Percentiles rank a stretch among this genome's conserved stretches.
These are phyloP conservation scores for Odontamblyopus lacepedii DNA, from an alignment of 2,797 vertebrate genomes.

Conservation along the genomic window DNA sequence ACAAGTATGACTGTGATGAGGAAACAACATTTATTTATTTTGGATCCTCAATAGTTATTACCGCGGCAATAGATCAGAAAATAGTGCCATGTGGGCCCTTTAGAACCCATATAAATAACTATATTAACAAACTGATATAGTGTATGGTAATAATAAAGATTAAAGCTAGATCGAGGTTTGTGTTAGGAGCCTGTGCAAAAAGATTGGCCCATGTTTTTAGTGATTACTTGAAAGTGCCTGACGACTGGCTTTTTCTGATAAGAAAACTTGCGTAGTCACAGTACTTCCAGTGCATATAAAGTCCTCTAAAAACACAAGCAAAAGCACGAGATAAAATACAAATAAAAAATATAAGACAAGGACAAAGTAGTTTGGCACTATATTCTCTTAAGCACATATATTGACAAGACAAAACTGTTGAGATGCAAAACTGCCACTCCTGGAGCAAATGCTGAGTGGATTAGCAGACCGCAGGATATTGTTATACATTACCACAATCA, in stretches of 20 bases:
- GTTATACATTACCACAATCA: constrained; percentile 24
- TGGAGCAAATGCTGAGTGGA: constrained; percentile 23
- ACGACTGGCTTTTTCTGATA: background rate
- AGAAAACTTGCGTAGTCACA: background rate
- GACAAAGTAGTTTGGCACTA: background rate
- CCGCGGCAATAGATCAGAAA: too few species aligned
- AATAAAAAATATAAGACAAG: background rate
- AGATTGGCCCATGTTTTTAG: background rate
- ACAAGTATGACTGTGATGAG: too few species aligned
- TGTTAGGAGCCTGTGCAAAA: background rate
- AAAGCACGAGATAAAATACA: background rate
- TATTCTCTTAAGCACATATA: constrained; percentile 3
- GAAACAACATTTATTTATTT: too few species aligned
- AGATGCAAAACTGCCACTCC: constrained; percentile 7
- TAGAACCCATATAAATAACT: background rate
- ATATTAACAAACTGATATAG: background rate
- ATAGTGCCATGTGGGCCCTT: too few species aligned
- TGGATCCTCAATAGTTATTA: too few species aligned
- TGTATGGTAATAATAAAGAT: background rate
- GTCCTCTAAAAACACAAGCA: background rate
- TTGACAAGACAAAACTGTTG: constrained; percentile 3
- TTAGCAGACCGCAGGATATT: constrained; percentile 32
- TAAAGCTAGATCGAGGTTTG: background rate
- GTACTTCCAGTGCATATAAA: constrained; percentile 1
- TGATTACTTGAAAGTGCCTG: constrained; percentile 2